Evolutionary conservation across 2,113 vertebrate genomes (phyloP).

Genomic region (Rhynchomys soricoides): DNA sequence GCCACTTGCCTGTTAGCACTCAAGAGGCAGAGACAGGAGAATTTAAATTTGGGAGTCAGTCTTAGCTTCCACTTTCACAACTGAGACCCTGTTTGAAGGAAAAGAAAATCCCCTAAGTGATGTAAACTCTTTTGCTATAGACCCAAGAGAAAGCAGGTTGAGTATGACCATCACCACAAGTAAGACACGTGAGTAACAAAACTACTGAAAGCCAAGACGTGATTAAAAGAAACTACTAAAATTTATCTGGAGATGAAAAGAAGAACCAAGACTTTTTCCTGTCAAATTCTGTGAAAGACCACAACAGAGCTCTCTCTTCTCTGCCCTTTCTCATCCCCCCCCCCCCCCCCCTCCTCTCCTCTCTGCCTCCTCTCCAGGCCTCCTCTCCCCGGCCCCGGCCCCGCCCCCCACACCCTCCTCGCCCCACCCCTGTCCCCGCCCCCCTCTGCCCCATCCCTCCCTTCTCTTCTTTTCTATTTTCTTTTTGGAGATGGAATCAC

Average conservation of each 20-base stretch:
- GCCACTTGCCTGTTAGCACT: neutral
- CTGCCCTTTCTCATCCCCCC: no score
- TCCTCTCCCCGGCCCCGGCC: no score
- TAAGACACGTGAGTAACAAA: neutral
- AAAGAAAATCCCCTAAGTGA: neutral
- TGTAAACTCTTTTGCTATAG: neutral
- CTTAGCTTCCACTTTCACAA: neutral
- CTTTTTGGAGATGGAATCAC: neutral
- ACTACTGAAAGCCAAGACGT: neutral
- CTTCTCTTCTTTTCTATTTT: neutral
- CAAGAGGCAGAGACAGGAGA: neutral
- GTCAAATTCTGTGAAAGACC: neutral
- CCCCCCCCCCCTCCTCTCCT: no score
- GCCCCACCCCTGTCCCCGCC: no score
- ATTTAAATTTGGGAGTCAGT: neutral
- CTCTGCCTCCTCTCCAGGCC: no score
- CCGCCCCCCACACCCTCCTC: no score
- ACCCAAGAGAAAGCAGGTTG: neutral
- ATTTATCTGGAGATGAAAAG: neutral
- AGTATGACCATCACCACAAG: neutral
- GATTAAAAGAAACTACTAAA: neutral
- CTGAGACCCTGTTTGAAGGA: neutral
- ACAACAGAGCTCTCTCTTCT: neutral
- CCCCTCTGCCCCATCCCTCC: no score
- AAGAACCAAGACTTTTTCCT: neutral